Base-by-base conservation (phyloP, 2,113 vertebrate genomes). In the Holacanthus passer region DNA sequence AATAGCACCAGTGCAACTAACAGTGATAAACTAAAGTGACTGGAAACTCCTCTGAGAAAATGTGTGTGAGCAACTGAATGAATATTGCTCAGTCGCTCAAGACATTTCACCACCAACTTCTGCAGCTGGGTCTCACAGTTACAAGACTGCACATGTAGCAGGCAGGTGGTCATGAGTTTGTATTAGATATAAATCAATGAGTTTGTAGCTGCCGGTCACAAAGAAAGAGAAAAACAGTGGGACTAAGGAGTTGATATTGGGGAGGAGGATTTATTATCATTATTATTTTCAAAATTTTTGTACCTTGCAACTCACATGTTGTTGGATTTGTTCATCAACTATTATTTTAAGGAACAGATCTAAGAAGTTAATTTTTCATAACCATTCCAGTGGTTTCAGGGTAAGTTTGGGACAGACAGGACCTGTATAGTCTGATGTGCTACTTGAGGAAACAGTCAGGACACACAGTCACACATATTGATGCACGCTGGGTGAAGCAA, bases 21-120 rank as follows among this genome's bases (percentile, higher is more conserved):
- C 5, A 48, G 31, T 55, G 16, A 43, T 1, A 66, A 19, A 55
- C 24, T 31, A 55, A n/a, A n/a, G 48, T 12, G 59, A 66, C 20
- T 31, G 24, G 19, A 43, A 65, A 52, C 7, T 74, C 63, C n/a
- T 11, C 43, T 60, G 52, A 45, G 39, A 24, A 68, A 66, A 31
- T 16, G 13, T 53, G 27, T 52, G 35, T 39, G 48, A 37, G 35
- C n/a, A 45, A n/a, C 29, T 69, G 47, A 47, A 24, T 31, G 24
- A 32, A 39, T 56, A 74, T 84, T 74, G 52, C 45, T 59, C 52
- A 29, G 52, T 72, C 72, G 72, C 43, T 45, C 43, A 22, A n/a
- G 22, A 39, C 16, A 37, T 58, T 35, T 64, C 20, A 35, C 14
- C 58, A 75, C 32, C 65, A 58, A 17, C 73, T 22, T 69, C 47